These are phyloP conservation scores for Perizoma flavofasciatum DNA, from an alignment of 2,888 invertebrate genomes.

Conservation along the genomic window DNA sequence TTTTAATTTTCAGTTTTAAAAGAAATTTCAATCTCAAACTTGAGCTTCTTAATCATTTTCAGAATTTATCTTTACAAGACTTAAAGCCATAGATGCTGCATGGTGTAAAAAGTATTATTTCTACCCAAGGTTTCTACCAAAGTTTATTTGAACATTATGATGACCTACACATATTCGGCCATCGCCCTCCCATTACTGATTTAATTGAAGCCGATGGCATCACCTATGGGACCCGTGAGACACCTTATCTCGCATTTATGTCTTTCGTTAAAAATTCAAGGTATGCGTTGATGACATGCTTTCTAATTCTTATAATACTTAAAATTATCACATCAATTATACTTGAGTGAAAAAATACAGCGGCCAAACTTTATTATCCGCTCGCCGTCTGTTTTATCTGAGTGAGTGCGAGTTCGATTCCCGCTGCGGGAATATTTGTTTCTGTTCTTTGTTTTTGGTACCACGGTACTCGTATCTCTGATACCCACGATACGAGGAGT, in stretches of 20 bases:
- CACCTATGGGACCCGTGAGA: slow-evolving; percentile 11
- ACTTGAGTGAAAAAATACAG: slow-evolving; percentile 3
- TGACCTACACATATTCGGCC: slow-evolving; percentile 16
- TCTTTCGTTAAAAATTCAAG: slow-evolving; percentile 21
- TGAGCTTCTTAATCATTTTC: too few species aligned
- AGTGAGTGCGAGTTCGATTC: too few species aligned
- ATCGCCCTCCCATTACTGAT: slow-evolving; percentile 20
- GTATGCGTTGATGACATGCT: slow-evolving; percentile 26
- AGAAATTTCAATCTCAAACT: too few species aligned
- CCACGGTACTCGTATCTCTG: too few species aligned
- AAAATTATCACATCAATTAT: slow-evolving; percentile 14
- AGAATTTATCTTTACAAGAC: too few species aligned
- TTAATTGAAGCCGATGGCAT: slow-evolving; percentile 26
- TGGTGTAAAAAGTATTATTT: too few species aligned
- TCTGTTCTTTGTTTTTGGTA: too few species aligned
- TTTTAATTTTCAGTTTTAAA: too few species aligned
- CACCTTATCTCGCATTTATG: slow-evolving; percentile 25
- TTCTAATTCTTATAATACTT: slow-evolving; percentile 27
- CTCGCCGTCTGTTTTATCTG: slow-evolving; percentile 1
- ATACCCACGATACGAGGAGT: too few species aligned
- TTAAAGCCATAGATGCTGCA: too few species aligned
- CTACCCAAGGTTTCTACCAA: not conserved
- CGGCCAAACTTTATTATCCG: not conserved
- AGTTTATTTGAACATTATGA: slow-evolving; percentile 7
- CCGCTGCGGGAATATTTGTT: too few species aligned